Conservation (phyloP, 2,113 vertebrate species). For the Notechis scutatus region DNA sequence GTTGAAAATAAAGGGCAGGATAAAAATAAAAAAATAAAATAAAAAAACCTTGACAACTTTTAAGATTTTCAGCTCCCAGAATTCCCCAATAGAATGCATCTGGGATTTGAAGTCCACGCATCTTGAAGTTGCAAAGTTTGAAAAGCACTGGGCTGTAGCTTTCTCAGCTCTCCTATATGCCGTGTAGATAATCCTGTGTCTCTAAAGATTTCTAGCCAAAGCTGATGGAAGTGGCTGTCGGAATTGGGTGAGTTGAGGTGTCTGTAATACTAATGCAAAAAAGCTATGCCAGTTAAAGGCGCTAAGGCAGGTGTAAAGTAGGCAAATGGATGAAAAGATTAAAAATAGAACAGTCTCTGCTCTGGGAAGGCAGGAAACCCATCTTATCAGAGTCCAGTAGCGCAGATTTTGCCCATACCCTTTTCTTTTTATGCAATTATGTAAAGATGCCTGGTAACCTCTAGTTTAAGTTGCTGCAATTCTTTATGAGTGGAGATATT, state of each 20-base stretch:
- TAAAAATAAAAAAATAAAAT: background rate
- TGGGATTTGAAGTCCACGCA: background rate
- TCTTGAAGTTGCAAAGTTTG: background rate
- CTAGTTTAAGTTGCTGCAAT: background rate
- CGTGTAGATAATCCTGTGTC: background rate
- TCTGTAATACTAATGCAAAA: background rate
- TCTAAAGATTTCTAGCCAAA: background rate
- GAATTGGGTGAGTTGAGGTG: background rate
- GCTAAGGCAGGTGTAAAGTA: background rate
- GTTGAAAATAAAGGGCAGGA: background rate
- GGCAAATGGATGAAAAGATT: background rate
- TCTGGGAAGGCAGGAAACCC: background rate
- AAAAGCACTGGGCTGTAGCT: background rate
- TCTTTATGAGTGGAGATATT: background rate
- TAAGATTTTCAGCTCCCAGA: background rate
- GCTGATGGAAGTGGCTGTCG: background rate
- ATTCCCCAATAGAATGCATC: background rate
- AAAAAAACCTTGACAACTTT: background rate
- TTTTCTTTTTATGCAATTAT: background rate
- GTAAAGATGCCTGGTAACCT: background rate
- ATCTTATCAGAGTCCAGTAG: background rate
- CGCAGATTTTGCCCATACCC: background rate
- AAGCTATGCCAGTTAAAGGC: background rate
- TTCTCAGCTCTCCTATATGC: background rate
- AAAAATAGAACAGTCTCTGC: background rate